These are phyloP conservation scores for Chaetoderma sp. DNA, from an alignment of 2,888 invertebrate species.

Conservation along the genomic window DNA sequence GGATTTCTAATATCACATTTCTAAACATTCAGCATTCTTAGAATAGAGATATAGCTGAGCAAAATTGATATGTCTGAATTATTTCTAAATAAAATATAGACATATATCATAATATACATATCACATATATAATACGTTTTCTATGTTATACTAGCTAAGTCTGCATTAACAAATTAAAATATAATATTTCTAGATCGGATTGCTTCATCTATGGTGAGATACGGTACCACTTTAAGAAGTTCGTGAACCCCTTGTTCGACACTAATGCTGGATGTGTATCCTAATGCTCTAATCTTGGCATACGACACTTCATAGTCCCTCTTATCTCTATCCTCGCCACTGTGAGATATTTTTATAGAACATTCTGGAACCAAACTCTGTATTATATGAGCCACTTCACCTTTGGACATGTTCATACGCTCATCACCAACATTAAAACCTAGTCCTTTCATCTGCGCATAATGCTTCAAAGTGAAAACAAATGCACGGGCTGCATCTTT, in stretches of 20 bases:
- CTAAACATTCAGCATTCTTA: too few species aligned
- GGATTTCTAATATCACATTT: too few species aligned
- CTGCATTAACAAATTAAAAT: too few species aligned
- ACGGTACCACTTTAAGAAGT: conserved; percentile 62
- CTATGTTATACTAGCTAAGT: too few species aligned
- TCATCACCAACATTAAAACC: conserved; percentile 69
- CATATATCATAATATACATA: too few species aligned
- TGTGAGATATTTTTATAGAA: conserved; percentile 49
- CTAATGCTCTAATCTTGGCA: conserved; percentile 59
- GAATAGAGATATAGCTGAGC: too few species aligned
- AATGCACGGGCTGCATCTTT: conserved; percentile 67
- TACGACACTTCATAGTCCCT: conserved; percentile 69
- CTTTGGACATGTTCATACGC: conserved; percentile 67
- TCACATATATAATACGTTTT: too few species aligned
- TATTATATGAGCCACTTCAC: conserved; percentile 59
- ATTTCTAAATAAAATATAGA: too few species aligned
- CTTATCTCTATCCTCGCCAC: conserved; percentile 67
- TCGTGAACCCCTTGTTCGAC: conserved; percentile 63
- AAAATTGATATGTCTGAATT: too few species aligned
- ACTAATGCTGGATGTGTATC: conserved; percentile 59
- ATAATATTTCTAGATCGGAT: conserved; percentile 49
- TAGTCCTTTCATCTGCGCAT: conserved; percentile 59
- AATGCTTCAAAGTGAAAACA: conserved; percentile 62
- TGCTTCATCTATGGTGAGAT: conserved; percentile 40
- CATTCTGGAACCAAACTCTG: conserved; percentile 56